Evolutionary conservation across 2,888 invertebrate genomes (phyloP), one percentile per base, ranked within the genome.

Genomic region (Cerceris ruficornis): DNA sequence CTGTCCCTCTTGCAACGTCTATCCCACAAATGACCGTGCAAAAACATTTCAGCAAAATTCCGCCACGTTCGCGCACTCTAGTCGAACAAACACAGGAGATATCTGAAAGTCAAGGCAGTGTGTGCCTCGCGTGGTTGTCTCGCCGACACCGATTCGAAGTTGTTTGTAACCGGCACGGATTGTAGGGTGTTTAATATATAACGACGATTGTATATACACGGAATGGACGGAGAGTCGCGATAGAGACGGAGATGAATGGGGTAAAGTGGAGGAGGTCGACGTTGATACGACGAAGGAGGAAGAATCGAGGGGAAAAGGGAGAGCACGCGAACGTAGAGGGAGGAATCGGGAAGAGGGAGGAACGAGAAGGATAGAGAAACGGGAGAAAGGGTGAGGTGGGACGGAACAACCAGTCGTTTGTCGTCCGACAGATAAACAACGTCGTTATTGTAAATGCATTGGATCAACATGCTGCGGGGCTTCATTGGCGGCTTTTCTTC

Each of bases 391-490:
- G 17, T 64, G 64, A 52, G 64, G 69, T 8, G 61, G 69, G 66
- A 61, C 62, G 46, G 80, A 84, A 83, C 86, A 87, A 81, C 81
- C 84, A 80, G 81, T 83, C 88, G 85, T 86, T 87, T 87, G 86
- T 86, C 88, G 86, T 85, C 73, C 71, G 85, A 77, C 83, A 80
- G 83, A 84, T 86, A 88, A 89, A 88, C 88, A 88, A 87, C 82
- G 86, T 87, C 86, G 87, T 88, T 88, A 86, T 88, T 88, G 89
- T 86, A 83, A 89, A 88, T 88, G 84, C 81, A 88, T 81, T 86
- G 84, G 81, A 86, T 85, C 86, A 88, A 87, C 86, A 87, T 75
- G 80, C 86, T 85, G 82, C 81, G 75, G 85, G 83, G 83, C 86
- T 87, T 86, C 84, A 83, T 84, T 88, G 83, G 86, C 85, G 82